Evolutionary conservation across 2,797 vertebrate genomes (phyloP).

Genomic region (Chaetodon trifasciatus): DNA sequence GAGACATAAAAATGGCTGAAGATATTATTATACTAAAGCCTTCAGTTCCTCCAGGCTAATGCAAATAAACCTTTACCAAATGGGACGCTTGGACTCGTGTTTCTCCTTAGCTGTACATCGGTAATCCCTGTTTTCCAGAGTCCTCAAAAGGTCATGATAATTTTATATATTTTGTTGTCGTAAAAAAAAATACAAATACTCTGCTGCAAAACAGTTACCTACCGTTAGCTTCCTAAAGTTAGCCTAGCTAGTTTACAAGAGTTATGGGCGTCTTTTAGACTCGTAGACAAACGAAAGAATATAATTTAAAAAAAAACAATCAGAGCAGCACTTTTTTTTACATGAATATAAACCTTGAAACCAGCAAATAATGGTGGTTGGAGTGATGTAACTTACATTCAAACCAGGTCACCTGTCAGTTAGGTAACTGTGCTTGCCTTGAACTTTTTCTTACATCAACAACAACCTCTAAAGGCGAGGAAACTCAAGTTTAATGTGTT

Average conservation of each 20-base stretch:
- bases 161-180: neutral
- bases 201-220: neutral
- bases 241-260: neutral
- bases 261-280: neutral
- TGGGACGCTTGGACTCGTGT: neutral
- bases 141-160: neutral
- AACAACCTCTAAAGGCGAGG: conserved; percentile 29
- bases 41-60: neutral
- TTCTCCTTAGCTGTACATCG: neutral
- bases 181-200: neutral
- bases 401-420: conserved; percentile 9
- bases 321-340: neutral
- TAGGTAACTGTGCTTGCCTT: neutral
- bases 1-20: neutral
- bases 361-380: neutral
- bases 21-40: neutral
- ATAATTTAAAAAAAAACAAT: no score
- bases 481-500: conserved; percentile 36
- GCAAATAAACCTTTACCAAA: neutral
- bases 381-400: neutral
- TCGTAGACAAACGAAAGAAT: fast-evolving
- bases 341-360: neutral
- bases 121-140: neutral
- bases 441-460: conserved; percentile 7
- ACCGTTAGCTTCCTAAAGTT: neutral